A percentile compares a stretch with the other conserved stretches of the same genome.
phyloP scores from a whole-genome alignment of 1,140 invertebrate genomes.

The Pectinophora gossypiella region DNA sequence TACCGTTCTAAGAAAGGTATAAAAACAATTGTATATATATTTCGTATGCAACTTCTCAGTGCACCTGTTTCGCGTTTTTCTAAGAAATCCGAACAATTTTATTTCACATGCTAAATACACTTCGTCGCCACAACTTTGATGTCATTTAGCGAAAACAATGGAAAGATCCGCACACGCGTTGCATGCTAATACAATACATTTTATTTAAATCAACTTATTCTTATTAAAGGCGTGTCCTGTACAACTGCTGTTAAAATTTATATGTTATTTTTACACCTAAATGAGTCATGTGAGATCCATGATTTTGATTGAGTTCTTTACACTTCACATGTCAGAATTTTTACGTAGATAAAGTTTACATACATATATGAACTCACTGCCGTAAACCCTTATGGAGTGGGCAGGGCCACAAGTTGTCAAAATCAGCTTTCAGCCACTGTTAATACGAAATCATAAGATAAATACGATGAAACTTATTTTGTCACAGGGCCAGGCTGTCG shows the following conservation, averaged over 20 bases:
- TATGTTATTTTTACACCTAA: constrained; percentile 63
- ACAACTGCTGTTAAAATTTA: constrained; percentile 61
- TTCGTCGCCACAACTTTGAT: constrained; percentile 69
- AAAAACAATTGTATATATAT: too few relatives aligned
- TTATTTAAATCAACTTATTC: constrained; percentile 72
- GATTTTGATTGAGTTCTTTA: constrained; percentile 41
- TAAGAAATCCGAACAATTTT: constrained; percentile 56
- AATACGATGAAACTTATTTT: too few relatives aligned
- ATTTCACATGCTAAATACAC: constrained; percentile 68
- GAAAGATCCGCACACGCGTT: constrained; percentile 50
- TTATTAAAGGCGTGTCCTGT: constrained; percentile 58
- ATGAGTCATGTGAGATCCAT: constrained; percentile 53
- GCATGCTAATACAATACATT: constrained; percentile 64
- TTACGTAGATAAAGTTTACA: too few relatives aligned
- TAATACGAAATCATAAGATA: too few relatives aligned
- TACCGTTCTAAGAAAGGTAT: too few relatives aligned
- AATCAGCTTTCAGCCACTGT: too few relatives aligned
- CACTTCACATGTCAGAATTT: constrained; percentile 22
- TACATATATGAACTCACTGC: too few relatives aligned
- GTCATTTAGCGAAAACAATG: constrained; percentile 74
- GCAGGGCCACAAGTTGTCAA: too few relatives aligned
- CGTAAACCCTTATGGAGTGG: too few relatives aligned
- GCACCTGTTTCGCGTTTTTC: constrained; percentile 30
- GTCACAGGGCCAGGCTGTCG: too few relatives aligned
- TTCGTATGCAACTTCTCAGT: too few relatives aligned